Evolutionary conservation across 2,797 vertebrate genomes (phyloP).

Genomic region (Graptemys geographica): DNA sequence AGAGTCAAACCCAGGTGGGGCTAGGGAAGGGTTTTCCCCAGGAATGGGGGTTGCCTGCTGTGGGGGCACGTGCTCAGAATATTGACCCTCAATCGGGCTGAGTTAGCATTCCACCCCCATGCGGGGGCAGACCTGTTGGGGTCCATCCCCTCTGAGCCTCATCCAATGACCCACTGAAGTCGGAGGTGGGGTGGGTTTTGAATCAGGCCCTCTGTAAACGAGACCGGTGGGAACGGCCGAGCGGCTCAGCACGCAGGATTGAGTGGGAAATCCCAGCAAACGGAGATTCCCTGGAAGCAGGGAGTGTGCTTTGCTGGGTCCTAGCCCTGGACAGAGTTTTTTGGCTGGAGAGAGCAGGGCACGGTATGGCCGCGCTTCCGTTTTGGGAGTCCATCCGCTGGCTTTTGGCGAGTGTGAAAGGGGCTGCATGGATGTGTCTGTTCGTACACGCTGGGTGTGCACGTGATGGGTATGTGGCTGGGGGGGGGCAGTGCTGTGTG

Average conservation of each 20-base stretch:
- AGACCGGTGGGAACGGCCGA: no score
- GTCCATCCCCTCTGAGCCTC: not conserved
- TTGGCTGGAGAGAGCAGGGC: no score
- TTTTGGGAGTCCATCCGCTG: no score
- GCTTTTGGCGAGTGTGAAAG: no score
- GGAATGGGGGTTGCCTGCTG: not conserved
- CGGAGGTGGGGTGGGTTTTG: not conserved
- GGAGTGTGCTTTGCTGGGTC: no score
- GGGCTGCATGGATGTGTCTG: not conserved
- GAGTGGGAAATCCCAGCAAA: no score
- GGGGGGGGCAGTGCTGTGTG: no score
- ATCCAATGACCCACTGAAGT: not conserved
- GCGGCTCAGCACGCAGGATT: no score
- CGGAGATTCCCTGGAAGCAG: no score
- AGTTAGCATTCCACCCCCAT: not conserved
- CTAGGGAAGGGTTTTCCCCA: not conserved
- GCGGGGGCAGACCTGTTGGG: not conserved
- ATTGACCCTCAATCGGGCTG: not conserved
- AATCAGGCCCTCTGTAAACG: not conserved
- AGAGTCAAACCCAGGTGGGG: not conserved
- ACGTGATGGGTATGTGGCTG: no score
- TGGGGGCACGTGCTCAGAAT: not conserved
- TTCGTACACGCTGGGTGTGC: not conserved
- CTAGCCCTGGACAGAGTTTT: no score
- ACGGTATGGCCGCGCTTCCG: no score